These are phyloP conservation scores for Conger conger DNA, from an alignment of 2,113 vertebrate species.

Conservation along the genomic window DNA sequence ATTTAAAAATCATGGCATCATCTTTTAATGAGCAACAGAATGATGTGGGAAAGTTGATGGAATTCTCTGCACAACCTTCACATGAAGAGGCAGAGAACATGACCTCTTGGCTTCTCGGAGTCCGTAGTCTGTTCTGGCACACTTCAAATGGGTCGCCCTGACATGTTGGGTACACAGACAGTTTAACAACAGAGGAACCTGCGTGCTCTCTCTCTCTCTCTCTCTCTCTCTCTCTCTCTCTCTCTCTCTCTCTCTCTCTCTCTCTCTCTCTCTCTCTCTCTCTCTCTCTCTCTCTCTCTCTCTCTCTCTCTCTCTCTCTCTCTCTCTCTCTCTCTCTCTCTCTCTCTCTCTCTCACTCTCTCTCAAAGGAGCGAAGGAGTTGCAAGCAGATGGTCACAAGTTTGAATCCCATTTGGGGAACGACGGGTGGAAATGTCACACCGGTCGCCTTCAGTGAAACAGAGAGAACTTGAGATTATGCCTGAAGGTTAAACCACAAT, in stretches of 20 bases:
- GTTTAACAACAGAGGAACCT: slow-evolving; percentile 16
- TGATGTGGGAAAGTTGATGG: slow-evolving; percentile 10
- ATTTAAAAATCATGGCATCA: neutral
- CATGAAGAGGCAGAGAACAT: neutral
- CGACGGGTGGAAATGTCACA: slow-evolving; percentile 2
- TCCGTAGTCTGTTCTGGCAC: neutral
- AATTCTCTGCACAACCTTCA: neutral
- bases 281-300: neutral
- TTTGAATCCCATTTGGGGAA: slow-evolving; percentile 28
- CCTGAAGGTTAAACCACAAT: neutral
- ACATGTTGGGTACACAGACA: neutral
- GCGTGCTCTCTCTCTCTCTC: neutral
- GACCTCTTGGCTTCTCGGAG: neutral
- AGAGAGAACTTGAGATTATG: slow-evolving; percentile 1
- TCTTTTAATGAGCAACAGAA: slow-evolving; percentile 1
- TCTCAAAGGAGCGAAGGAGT: slow-evolving; percentile 9
- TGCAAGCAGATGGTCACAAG: slow-evolving; percentile 21
- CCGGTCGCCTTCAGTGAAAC: neutral
- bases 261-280: neutral
- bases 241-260: neutral
- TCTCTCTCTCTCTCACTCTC: neutral
- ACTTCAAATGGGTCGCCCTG: neutral
- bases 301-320: neutral
- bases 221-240: no score
- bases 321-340: neutral